Base-by-base conservation (phyloP, 2,888 invertebrate species). In the Drosophila eohydei region DNA sequence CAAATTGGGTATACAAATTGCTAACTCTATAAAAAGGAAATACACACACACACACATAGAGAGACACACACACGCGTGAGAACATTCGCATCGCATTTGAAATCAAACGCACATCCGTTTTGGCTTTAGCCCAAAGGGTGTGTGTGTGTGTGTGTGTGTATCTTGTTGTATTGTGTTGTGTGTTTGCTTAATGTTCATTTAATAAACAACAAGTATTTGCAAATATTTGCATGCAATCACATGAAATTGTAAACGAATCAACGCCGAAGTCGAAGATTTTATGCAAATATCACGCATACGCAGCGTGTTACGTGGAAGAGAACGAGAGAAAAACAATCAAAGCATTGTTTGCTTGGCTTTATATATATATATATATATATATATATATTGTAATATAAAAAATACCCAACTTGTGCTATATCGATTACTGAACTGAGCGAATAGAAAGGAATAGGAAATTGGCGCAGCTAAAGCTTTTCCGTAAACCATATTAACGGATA, bases 31-130 rank as follows among this genome's bases (percentile, higher is more conserved):
- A 7, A 3, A 44, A 40, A 40, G 28, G 38, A 38, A 38, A 26
- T 28, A 38, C 38, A 50, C 26, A 43, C 41, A 41, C 30, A 7
- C 40, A 36, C 36, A 40, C 44, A 36, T 26, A 30, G 30, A n/a
- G 40, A n/a, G 9, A 36, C 11, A 21, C 34, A 12, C n/a, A 12
- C 52, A 30, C 26, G 5, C 9, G 34, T 9, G 41, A 7, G 8
- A 26, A 30, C 34, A 48, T 32, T 41, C 46, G 43, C 46, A 57
- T 41, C n/a, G 30, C 9, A 14, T 56, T 44, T 21, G 16, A 55
- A 70, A 51, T 61, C 50, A 43, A 72, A 78, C 76, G 72, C 72
- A 78, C 81, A 78, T 78, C 78, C 78, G 78, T 41, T 76, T 80
- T 80, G 77, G 62, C 67, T 41, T 2, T 16, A 40, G n/a, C 69